Evolutionary conservation across 1,140 invertebrate genomes (phyloP), one percentile per base, ranked within the genome.

Genomic region (Colletes latitarsis): DNA sequence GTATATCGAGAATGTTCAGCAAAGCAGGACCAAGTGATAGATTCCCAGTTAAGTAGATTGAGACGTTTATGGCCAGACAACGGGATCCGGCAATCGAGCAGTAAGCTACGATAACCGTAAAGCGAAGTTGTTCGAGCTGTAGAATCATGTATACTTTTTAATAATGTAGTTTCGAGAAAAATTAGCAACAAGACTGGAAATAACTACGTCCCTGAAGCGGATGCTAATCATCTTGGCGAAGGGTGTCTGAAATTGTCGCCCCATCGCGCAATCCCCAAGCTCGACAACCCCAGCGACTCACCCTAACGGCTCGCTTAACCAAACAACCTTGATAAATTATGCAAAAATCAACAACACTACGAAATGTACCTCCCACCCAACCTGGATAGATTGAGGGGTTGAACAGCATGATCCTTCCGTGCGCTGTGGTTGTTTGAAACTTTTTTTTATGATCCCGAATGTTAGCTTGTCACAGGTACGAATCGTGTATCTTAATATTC

Each of bases 311-410:
- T 90, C 91, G 90, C 91, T 91, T 91, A 91, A 88, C 90, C 91
- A 92, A 92, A 92, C 91, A 92, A 90, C 89, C 91, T 91, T 91
- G 91, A 92, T 93, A 91, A 92, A 93, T 93, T 93, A 92, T 92
- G 91, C 90, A 92, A 92, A 93, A 92, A 93, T 92, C 91, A 93
- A 93, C 91, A 93, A 91, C 87, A 89, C 89, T 89, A 90, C 86
- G 88, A 88, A 88, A 89, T 85, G 83, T 76, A 87, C 83, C 88
- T 87, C 85, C 85, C 83, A 88, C 86, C 72, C 84, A 79, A 79
- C 75, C 53, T 19, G 84, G 63, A 64, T 84, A 74, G 52, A 80
- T 72, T 43, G 76, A 52, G 57, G 68, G 60, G 46, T 52, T 52
- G 8, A 30, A 68, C 66, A 19, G 41, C 41, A 21, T 6, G 21